Percentiles rank a stretch among this genome's conserved stretches.
Evolutionary conservation across 2,113 vertebrate genomes (phyloP).

Genomic region (Ceratotherium simum): DNA sequence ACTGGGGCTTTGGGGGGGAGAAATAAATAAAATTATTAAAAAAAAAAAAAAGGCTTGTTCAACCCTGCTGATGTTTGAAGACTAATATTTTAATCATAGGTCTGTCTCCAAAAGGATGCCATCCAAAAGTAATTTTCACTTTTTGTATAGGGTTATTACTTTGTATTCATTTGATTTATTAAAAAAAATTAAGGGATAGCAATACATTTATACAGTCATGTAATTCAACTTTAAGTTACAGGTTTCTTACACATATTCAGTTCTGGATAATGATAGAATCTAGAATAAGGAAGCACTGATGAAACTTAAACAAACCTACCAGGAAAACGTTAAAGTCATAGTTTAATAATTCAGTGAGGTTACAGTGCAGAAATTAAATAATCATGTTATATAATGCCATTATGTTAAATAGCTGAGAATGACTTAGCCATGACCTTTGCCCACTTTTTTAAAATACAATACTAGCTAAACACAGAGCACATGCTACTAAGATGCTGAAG

Average conservation of each 20-base stretch:
- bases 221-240: constrained; percentile 65
- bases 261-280: constrained; percentile 57
- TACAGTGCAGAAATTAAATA: constrained; percentile 11
- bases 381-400: constrained; percentile 28
- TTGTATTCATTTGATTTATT: constrained; percentile 63
- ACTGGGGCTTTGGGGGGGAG: too few species aligned
- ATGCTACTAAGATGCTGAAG: not conserved
- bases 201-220: constrained; percentile 31
- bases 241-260: not conserved
- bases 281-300: constrained; percentile 36
- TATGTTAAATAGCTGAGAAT: constrained; percentile 26
- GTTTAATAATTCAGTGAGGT: constrained; percentile 12
- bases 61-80: constrained; percentile 59
- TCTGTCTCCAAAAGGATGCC: constrained; percentile 13
- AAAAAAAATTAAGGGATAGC: constrained; percentile 48
- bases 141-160: constrained; percentile 55
- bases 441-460: not conserved
- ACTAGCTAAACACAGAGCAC: not conserved
- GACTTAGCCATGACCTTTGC: not conserved
- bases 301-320: not conserved
- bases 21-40: too few species aligned
- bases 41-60: constrained; percentile 26
- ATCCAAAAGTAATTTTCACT: constrained; percentile 57
- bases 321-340: constrained; percentile 7
- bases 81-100: constrained; percentile 58